phyloP scores from a whole-genome alignment of 2,113 vertebrate species.

The Aphelocoma coerulescens region DNA sequence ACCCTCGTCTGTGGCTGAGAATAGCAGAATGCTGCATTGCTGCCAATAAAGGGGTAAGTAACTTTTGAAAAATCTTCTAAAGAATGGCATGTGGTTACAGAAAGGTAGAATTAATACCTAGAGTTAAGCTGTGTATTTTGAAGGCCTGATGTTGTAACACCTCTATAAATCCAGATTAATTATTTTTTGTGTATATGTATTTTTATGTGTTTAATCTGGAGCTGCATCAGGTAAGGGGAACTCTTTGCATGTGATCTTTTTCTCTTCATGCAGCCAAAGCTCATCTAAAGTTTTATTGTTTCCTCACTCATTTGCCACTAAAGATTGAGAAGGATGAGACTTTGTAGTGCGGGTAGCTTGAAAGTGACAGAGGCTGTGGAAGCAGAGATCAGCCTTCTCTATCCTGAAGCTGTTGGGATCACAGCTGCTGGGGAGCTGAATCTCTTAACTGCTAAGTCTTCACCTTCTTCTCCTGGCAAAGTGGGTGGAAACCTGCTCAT shows the following conservation, averaged over 20 bases:
- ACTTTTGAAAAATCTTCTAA: neutral
- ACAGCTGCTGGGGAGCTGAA: neutral
- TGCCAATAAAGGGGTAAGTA: constrained; percentile 92
- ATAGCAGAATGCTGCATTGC: constrained; percentile 97
- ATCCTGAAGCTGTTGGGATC: neutral
- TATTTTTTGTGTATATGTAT: neutral
- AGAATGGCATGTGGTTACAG: neutral
- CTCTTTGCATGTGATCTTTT: neutral
- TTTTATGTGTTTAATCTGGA: neutral
- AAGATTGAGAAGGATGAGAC: neutral
- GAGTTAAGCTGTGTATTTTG: neutral
- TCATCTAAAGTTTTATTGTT: neutral
- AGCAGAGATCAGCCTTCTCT: neutral
- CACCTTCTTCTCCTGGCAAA: neutral
- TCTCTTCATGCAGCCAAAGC: neutral
- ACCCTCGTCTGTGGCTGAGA: constrained; percentile 93
- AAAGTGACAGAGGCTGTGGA: neutral
- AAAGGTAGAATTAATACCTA: neutral
- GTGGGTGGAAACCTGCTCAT: neutral
- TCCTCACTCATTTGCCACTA: neutral
- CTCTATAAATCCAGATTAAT: neutral
- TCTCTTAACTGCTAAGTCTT: neutral
- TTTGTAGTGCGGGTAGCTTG: neutral
- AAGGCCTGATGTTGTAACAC: neutral
- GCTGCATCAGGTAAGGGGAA: neutral